Evolutionary conservation across 2,888 invertebrate species (phyloP).

Genomic region (Hedychridium roseum): DNA sequence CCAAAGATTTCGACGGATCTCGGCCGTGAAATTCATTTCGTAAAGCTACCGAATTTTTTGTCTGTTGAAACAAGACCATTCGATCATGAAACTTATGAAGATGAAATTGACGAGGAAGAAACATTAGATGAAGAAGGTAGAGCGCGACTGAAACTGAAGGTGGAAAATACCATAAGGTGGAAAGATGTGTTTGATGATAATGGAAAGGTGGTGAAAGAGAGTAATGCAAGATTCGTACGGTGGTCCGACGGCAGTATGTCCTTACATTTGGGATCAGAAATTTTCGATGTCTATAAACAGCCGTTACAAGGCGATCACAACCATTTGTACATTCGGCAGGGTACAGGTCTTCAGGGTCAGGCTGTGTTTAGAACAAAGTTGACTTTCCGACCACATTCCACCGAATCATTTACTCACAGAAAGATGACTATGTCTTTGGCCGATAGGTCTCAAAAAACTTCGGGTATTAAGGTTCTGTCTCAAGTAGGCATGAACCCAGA

Average conservation of each 20-base stretch:
- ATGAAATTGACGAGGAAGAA: conserved; percentile 98
- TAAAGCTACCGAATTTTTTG: conserved; percentile 97
- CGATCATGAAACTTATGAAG: conserved; percentile 93
- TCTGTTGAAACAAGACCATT: conserved; percentile 98
- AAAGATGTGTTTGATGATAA: conserved; percentile 82
- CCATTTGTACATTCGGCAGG: conserved; percentile 96
- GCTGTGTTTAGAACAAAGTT: conserved; percentile 96
- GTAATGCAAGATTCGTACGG: conserved; percentile 92
- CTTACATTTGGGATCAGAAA: conserved; percentile 94
- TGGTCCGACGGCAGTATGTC: conserved; percentile 99
- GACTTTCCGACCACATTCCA: conserved; percentile 97
- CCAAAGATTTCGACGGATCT: conserved; percentile 93
- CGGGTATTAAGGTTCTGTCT: conserved; percentile 94
- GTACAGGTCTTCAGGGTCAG: conserved; percentile 97
- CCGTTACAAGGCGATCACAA: conserved; percentile 95
- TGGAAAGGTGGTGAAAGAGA: conserved; percentile 84
- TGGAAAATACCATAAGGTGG: conserved; percentile 99
- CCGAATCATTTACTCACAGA: conserved; percentile 97
- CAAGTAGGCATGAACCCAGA: conserved; percentile 96
- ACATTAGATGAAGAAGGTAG: conserved; percentile 97
- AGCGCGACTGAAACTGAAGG: conserved; percentile 88
- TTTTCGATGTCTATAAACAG: conserved; percentile 97
- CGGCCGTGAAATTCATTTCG: conserved; percentile 92
- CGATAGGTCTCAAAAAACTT: conserved; percentile 91
- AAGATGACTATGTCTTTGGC: conserved; percentile 99